These are phyloP conservation scores for Blastobasis lacticolella DNA, from an alignment of 2,888 invertebrate species.

Conservation along the genomic window DNA sequence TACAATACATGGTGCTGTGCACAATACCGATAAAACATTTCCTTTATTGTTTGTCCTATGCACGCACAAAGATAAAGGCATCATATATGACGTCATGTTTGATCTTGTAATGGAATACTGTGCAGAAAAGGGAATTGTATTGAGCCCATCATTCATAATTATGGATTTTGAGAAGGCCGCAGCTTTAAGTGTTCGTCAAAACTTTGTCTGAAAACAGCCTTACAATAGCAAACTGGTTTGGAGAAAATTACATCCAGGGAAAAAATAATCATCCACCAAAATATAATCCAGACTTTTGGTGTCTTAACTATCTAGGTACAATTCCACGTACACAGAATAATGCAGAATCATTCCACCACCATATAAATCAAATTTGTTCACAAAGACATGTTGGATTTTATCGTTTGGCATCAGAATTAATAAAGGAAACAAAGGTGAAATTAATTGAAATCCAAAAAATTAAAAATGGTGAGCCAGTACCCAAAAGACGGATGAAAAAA, in stretches of 20 bases:
- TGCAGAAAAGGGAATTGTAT: slow-evolving; percentile 2
- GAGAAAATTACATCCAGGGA: slow-evolving; percentile 3
- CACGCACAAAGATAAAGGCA: slow-evolving; percentile 7
- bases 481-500: not conserved
- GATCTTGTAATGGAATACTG: slow-evolving; percentile 7
- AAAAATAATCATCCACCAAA: slow-evolving; percentile 3
- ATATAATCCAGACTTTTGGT: not conserved
- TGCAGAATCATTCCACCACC: not conserved
- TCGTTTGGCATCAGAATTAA: not conserved
- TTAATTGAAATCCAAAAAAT: not conserved
- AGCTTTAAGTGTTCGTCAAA: slow-evolving; percentile 2
- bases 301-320: not conserved
- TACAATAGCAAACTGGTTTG: slow-evolving; percentile 7
- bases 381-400: not conserved
- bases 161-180: slow-evolving; percentile 9
- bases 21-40: slow-evolving; percentile 8
- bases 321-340: not conserved
- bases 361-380: no score
- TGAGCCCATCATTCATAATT: slow-evolving; percentile 4
- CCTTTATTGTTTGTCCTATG: slow-evolving; percentile 6
- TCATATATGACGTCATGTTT: slow-evolving; percentile 8
- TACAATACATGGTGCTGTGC: slow-evolving; percentile 6
- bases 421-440: not conserved
- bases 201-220: slow-evolving; percentile 4
- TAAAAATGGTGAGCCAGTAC: not conserved